Percentiles rank a stretch among this genome's conserved stretches.
Evolutionary conservation across 2,797 vertebrate species (phyloP).

Genomic region (Selene dorsalis): DNA sequence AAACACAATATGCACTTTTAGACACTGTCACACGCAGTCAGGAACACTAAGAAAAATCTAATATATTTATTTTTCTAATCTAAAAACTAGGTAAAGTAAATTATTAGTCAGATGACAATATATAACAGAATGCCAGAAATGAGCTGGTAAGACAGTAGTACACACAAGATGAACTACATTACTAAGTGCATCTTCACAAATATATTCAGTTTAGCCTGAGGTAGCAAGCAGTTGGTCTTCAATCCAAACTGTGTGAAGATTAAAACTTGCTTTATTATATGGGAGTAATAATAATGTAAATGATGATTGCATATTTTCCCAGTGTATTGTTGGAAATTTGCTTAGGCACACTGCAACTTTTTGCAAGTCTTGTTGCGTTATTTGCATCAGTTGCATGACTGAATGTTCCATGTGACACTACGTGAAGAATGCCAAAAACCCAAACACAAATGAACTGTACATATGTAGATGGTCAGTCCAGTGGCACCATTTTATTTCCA

Average conservation of each 20-base stretch:
- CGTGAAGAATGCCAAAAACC: not conserved
- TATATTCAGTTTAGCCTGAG: slow-evolving; percentile 31
- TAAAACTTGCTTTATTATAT: slow-evolving; percentile 19
- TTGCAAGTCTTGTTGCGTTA: slow-evolving; percentile 10
- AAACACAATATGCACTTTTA: slow-evolving; percentile 4
- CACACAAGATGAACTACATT: slow-evolving; percentile 23
- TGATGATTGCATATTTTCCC: slow-evolving; percentile 14
- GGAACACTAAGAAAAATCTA: not conserved
- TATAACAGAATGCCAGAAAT: slow-evolving; percentile 17
- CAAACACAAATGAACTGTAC: not conserved
- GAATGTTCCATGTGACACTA: not conserved
- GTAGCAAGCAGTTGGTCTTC: slow-evolving; percentile 33
- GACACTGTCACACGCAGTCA: not conserved
- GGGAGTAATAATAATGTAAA: slow-evolving; percentile 33
- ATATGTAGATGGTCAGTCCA: not conserved
- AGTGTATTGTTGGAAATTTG: slow-evolving; percentile 14
- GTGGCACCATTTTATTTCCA: not conserved
- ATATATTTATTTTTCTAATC: no score
- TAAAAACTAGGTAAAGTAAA: slow-evolving; percentile 5
- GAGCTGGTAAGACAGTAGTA: slow-evolving; percentile 11
- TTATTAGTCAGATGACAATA: not conserved
- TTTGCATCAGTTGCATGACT: slow-evolving; percentile 13
- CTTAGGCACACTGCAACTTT: slow-evolving; percentile 3
- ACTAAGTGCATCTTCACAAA: slow-evolving; percentile 32
- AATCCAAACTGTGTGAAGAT: slow-evolving; percentile 48